Evolutionary conservation across 2,113 vertebrate genomes (phyloP), one percentile per base, ranked within the genome.

Genomic region (Stigmatopora nigra): DNA sequence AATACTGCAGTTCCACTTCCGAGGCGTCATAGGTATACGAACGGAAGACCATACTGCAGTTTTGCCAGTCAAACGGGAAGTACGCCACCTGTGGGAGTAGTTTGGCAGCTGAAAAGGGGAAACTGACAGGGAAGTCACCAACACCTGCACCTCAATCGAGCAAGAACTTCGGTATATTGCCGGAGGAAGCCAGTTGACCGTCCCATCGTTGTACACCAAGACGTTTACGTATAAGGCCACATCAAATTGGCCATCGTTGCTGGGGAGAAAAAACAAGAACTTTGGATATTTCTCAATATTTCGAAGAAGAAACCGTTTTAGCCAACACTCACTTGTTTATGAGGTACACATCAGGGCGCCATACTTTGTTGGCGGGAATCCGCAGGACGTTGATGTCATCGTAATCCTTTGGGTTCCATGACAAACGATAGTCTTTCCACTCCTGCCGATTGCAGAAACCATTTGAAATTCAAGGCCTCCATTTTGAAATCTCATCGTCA

Each of bases 41-140:
- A 17, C 92, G 90, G 84, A 96, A 96, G 49, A 94, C 82, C 94
- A 96, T 95, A 55, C 90, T 92, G 82, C 94, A 96, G 76, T 96
- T 96, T 79, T 96, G 94, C 94, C 94, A 95, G 84, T 95, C 93
- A 25, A 96, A 95, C 0, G 94, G 93, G 75, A 94, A 96, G 75
- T 95, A 96, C 1, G 91, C 88, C 76, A 96, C 94, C 94, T 95
- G 68, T 0, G 44, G 44, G 63, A 61, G 46, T 6, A 48, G 17
- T 38, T 64, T 20, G 20, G 5, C 8, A 2, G 7, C 22, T n/a
- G 15, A 19, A 36, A 38, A 64, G n/a, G 12, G 8, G 2, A 15
- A 4, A 17, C 10, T 31, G 15, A 15, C 4, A 5, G 20, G 5
- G 22, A 56, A 5, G 11, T 19, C 1, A 0, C 5, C 35, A 17